Evolutionary conservation across 1,140 invertebrate species (phyloP).

Genomic region (Mactra quadrangularis): DNA sequence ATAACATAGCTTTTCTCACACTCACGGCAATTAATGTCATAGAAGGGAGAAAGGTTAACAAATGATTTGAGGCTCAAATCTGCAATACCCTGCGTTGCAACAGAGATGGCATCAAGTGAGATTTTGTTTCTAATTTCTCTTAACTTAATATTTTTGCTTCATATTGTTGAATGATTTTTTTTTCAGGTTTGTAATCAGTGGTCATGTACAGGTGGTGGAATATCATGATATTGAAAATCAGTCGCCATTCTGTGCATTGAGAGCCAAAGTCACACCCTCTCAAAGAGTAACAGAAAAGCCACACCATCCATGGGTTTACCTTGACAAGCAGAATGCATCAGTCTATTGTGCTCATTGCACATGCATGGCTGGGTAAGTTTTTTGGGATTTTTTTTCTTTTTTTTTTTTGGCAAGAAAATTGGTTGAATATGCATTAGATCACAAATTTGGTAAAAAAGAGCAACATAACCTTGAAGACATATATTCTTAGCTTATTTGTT

Average conservation of each 20-base stretch:
- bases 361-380: slow-evolving; percentile 36
- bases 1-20: too few relatives aligned
- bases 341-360: slow-evolving; percentile 16
- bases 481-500: too few relatives aligned
- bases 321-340: not conserved
- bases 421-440: not conserved
- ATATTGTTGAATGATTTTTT: too few relatives aligned
- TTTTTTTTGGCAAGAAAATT: not conserved
- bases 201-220: not conserved
- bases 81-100: too few relatives aligned
- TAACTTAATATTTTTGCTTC: too few relatives aligned
- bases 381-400: not conserved
- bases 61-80: too few relatives aligned
- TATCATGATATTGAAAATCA: not conserved
- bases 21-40: too few relatives aligned
- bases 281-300: slow-evolving; percentile 1
- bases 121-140: too few relatives aligned
- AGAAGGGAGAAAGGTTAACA: too few relatives aligned
- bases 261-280: slow-evolving; percentile 20
- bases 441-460: not conserved
- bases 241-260: not conserved
- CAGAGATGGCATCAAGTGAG: too few relatives aligned
- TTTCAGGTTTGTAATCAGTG: not conserved
- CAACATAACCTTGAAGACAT: not conserved
- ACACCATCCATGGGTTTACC: slow-evolving; percentile 8